A percentile compares a stretch with the other conserved stretches of the same genome.
Evolutionary conservation across 92 coral and sea anemone genomes (phyloP).

Genomic region (Phymanthus crucifer): DNA sequence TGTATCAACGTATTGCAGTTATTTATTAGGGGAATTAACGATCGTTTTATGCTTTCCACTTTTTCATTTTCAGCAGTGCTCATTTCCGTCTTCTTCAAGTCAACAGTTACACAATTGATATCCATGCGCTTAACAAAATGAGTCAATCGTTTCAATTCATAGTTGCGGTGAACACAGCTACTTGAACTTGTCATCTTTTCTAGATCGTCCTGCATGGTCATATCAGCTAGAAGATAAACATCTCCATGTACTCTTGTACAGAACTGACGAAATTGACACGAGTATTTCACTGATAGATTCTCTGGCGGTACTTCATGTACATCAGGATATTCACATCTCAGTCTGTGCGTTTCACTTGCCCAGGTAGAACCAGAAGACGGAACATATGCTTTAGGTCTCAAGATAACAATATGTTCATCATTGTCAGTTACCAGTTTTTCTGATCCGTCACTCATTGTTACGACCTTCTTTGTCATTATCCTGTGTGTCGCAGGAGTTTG

Average conservation of each 20-base stretch:
- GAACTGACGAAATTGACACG: not conserved
- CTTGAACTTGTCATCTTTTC: not conserved
- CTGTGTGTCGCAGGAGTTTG: slow-evolving; percentile 46
- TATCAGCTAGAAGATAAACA: not conserved
- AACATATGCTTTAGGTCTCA: not conserved
- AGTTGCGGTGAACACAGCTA: not conserved
- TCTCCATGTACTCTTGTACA: not conserved
- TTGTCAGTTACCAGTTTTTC: not conserved
- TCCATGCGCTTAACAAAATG: not conserved
- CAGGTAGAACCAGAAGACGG: not conserved
- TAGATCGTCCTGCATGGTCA: not conserved
- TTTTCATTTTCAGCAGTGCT: too few relatives aligned
- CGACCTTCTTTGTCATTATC: not conserved
- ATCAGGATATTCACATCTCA: not conserved
- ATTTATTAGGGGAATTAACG: too few relatives aligned
- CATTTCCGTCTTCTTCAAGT: too few relatives aligned
- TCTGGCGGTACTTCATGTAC: not conserved
- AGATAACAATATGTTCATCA: not conserved
- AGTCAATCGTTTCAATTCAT: not conserved
- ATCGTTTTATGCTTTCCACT: too few relatives aligned
- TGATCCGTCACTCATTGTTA: not conserved
- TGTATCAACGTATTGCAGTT: not conserved
- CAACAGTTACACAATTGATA: not conserved
- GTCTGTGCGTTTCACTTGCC: not conserved
- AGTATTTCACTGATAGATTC: not conserved